Evolutionary conservation across 2,113 vertebrate genomes (phyloP).

Genomic region (Accipiter virgatus): DNA sequence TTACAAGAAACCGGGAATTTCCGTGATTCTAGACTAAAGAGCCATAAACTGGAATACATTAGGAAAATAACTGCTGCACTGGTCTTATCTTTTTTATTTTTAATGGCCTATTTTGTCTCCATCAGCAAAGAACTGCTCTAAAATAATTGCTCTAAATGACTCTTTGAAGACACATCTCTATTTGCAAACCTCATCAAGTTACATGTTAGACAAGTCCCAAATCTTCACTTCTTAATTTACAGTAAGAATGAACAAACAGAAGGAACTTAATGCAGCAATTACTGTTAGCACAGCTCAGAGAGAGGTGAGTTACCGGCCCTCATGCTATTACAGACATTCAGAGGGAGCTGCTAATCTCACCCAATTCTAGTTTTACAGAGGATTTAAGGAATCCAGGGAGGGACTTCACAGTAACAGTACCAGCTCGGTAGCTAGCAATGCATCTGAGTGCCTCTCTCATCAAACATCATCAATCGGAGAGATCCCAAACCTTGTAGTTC

Average conservation of each 20-base stretch:
- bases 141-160: conserved; percentile 38
- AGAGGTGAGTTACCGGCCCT: not conserved
- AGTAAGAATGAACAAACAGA: conserved; percentile 1
- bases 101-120: conserved; percentile 29
- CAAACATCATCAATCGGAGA: not conserved
- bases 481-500: not conserved
- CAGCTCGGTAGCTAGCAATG: rapidly evolving
- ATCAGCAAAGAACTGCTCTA: conserved; percentile 1
- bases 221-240: not conserved
- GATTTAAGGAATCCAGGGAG: not conserved
- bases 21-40: not conserved
- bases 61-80: conserved; percentile 13
- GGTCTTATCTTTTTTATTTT: not conserved
- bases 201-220: not conserved
- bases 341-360: not conserved
- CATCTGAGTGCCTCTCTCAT: not conserved
- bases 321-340: not conserved
- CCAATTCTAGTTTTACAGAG: rapidly evolving
- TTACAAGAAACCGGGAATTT: not conserved
- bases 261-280: not conserved
- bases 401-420: not conserved
- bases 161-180: conserved; percentile 25
- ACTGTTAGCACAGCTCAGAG: not conserved
- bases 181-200: conserved; percentile 35
- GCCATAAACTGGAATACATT: not conserved